A percentile compares a stretch with the other conserved stretches of the same genome.
phyloP scores from a whole-genome alignment of 1,140 invertebrate species.

The Drosophila truncata region DNA sequence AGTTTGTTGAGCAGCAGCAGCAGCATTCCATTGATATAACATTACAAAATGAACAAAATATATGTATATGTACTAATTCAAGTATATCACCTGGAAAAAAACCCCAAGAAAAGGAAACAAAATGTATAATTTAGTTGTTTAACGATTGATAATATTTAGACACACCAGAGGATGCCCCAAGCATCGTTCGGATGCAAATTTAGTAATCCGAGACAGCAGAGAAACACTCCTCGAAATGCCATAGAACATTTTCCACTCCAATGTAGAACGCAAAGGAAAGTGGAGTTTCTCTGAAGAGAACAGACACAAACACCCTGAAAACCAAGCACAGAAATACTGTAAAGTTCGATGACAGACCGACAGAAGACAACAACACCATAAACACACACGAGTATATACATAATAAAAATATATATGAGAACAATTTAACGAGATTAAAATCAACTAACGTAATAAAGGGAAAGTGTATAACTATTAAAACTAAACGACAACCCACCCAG shows the following conservation, averaged over 20 bases:
- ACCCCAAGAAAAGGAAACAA: slow-evolving; percentile 23
- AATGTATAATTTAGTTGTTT: slow-evolving; percentile 77
- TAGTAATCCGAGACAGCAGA: slow-evolving; percentile 28
- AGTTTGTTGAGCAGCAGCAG: slow-evolving; percentile 59
- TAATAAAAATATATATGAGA: slow-evolving; percentile 69
- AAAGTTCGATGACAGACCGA: slow-evolving; percentile 65
- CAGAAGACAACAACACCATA: slow-evolving; percentile 42
- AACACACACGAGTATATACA: slow-evolving; percentile 57
- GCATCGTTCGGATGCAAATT: slow-evolving; percentile 29
- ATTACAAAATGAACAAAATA: slow-evolving; percentile 67
- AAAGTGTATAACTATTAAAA: slow-evolving; percentile 84
- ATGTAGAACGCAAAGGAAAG: slow-evolving; percentile 33
- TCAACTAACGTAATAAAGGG: slow-evolving; percentile 80
- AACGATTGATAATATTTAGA: slow-evolving; percentile 65
- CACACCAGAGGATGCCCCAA: slow-evolving; percentile 17
- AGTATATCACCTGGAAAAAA: slow-evolving; percentile 62
- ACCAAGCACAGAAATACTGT: slow-evolving; percentile 60
- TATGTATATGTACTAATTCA: slow-evolving; percentile 76
- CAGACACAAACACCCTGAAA: slow-evolving; percentile 24
- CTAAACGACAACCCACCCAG: slow-evolving; percentile 51
- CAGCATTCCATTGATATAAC: slow-evolving; percentile 65
- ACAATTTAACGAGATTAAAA: slow-evolving; percentile 80
- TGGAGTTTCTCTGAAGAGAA: slow-evolving; percentile 18
- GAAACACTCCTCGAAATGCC: slow-evolving; percentile 34
- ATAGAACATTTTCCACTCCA: slow-evolving; percentile 48